phyloP scores from a whole-genome alignment of 2,113 vertebrate species.

The Bothrops jararaca region DNA sequence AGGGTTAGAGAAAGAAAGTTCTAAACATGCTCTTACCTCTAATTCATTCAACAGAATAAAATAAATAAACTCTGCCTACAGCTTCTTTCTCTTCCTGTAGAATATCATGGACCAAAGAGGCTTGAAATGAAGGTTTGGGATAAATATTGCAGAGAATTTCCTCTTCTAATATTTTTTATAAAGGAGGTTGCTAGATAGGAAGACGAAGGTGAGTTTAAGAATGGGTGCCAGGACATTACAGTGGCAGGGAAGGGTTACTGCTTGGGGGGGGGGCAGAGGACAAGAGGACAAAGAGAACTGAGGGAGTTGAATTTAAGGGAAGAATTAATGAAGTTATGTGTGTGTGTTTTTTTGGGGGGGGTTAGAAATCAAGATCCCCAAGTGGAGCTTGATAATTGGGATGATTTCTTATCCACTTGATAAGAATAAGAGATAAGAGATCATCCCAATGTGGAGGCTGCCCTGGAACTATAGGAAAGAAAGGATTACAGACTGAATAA shows the following conservation, averaged over 20 bases:
- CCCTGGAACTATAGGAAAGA: background rate
- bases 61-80: background rate
- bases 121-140: background rate
- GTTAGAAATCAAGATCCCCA: background rate
- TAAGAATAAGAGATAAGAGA: background rate
- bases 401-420: background rate
- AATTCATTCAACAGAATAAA: background rate
- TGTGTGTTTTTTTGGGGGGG: fast-evolving
- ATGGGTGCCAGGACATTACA: background rate
- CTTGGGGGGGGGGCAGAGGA: background rate
- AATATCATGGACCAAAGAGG: background rate
- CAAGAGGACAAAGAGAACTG: background rate
- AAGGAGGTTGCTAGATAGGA: background rate
- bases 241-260: background rate
- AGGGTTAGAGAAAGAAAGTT: background rate
- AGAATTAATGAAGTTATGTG: background rate
- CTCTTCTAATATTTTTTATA: background rate
- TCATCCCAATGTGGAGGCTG: background rate
- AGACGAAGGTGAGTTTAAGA: background rate
- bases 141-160: background rate
- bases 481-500: background rate
- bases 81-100: background rate
- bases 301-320: background rate
- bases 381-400: background rate
- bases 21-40: background rate